Base-by-base conservation (phyloP, 2,888 invertebrate genomes). In the Heliconius sara region DNA sequence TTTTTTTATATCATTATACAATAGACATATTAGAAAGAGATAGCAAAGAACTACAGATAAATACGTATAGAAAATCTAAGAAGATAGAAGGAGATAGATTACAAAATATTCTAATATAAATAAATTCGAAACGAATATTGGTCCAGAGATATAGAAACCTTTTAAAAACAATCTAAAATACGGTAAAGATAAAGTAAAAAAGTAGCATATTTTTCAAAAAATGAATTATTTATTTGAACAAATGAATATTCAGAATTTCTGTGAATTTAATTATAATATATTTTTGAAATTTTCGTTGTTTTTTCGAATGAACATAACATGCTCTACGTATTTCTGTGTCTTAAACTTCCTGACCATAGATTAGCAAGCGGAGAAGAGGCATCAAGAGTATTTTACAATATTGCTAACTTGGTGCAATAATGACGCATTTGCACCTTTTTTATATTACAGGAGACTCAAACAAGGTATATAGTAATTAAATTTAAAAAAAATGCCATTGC, bases 71-170 rank as follows among this genome's bases (percentile, higher is more conserved):
- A 80, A 77, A 72, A 52, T 80, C 63, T 70, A 77, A 77, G 77
- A 79, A 65, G 39, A 78, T 68, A 74, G 34, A 68, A 73, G 77
- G 77, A 79, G 57, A 79, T 68, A 80, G 25, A 77, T 70, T 74
- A 67, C 19, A 81, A 90, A 90, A 90, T 86, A 85, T 85, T 87
- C 90, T 84, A 88, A 84, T 83, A 87, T 86, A 91, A 91, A 89
- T 92, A 90, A 92, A 91, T 91, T 92, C 88, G 87, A 91, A 92
- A 92, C 84, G 79, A 92, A 91, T 34, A 86, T 93, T 93, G 93
- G 93, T 92, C 93, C 93, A 85, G 89, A 90, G 78, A 73, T 34
- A 72, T 63, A 63, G 30, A 68, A 65, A 68, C 60, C 34, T 60
- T 60, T 73, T 63, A 73, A 39, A 77, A 63, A 43, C 22, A 78